Percentiles rank a stretch among this genome's conserved stretches.
These are phyloP conservation scores for Lateolabrax maculatus DNA, from an alignment of 2,797 vertebrate genomes.

Conservation along the genomic window DNA sequence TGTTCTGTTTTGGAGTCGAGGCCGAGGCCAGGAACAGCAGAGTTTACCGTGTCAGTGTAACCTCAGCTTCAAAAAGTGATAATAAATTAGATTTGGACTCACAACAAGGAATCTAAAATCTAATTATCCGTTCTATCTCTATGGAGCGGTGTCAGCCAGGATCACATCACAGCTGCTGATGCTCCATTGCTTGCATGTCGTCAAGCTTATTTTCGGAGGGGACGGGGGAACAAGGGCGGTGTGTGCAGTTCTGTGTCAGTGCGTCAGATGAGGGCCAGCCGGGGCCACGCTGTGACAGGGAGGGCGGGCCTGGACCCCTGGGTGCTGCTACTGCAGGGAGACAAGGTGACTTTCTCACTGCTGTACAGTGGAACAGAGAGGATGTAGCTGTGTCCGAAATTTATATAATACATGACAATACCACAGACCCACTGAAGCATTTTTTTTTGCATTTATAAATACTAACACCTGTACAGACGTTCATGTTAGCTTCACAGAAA, in stretches of 20 bases:
- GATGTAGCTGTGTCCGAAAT: not conserved
- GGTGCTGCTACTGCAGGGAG: constrained; percentile 22
- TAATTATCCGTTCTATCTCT: constrained; percentile 20
- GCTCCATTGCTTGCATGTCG: not conserved
- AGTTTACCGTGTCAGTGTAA: not conserved
- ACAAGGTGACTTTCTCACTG: constrained; percentile 47
- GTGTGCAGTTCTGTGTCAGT: constrained; percentile 12
- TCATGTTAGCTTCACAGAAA: too few relatives aligned
- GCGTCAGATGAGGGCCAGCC: constrained; percentile 31
- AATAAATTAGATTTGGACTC: constrained; percentile 28
- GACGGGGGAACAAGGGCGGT: not conserved
- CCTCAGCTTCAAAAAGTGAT: not conserved
- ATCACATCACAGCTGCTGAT: constrained; percentile 40
- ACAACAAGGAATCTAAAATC: constrained; percentile 29
- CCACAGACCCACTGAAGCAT: not conserved
- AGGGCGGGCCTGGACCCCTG: constrained; percentile 15
- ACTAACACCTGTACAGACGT: too few relatives aligned
- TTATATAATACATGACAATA: not conserved
- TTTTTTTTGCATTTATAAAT: too few relatives aligned
- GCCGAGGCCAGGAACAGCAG: not conserved
- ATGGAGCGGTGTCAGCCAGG: constrained; percentile 13
- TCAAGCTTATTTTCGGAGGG: constrained; percentile 1
- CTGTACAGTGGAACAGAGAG: not conserved
- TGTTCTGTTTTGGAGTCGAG: not conserved
- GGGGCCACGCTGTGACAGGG: constrained; percentile 31